phyloP scores from a whole-genome alignment of 2,113 vertebrate species.

The Rattus rattus region DNA sequence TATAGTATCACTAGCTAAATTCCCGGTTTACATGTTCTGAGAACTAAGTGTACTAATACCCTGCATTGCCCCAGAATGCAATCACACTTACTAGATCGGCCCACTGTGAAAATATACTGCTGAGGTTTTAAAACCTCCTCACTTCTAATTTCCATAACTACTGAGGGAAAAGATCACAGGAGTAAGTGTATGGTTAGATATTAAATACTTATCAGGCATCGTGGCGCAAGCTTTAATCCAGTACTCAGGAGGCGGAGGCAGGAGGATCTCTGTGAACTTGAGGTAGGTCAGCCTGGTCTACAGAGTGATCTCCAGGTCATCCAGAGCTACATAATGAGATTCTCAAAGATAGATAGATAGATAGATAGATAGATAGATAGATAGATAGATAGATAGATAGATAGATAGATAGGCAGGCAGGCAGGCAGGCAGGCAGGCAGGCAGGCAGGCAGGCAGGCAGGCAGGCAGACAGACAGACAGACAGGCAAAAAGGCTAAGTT shows the following conservation, averaged over 20 bases:
- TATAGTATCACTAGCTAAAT: neutral
- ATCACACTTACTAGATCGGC: neutral
- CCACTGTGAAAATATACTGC: neutral
- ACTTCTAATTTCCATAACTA: neutral
- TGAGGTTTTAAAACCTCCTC: neutral
- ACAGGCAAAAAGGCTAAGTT: neutral
- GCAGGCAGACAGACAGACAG: too few relatives aligned
- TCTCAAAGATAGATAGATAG: too few relatives aligned
- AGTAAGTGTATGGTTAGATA: neutral
- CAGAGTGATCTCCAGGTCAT: neutral
- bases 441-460: too few relatives aligned
- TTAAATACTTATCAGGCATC: neutral
- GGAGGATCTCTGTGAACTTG: neutral
- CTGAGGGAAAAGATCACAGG: neutral
- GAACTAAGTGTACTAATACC: neutral
- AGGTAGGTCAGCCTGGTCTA: neutral
- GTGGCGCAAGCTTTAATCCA: neutral
- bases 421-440: too few relatives aligned
- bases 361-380: too few relatives aligned
- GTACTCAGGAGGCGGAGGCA: neutral
- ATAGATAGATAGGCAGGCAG: too few relatives aligned
- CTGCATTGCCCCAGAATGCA: neutral
- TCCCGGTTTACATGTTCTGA: neutral
- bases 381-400: too few relatives aligned
- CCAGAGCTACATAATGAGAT: neutral